Percentiles rank a stretch among this genome's conserved stretches.
Evolutionary conservation across 2,113 vertebrate genomes (phyloP).

Genomic region (Hassar affinis): DNA sequence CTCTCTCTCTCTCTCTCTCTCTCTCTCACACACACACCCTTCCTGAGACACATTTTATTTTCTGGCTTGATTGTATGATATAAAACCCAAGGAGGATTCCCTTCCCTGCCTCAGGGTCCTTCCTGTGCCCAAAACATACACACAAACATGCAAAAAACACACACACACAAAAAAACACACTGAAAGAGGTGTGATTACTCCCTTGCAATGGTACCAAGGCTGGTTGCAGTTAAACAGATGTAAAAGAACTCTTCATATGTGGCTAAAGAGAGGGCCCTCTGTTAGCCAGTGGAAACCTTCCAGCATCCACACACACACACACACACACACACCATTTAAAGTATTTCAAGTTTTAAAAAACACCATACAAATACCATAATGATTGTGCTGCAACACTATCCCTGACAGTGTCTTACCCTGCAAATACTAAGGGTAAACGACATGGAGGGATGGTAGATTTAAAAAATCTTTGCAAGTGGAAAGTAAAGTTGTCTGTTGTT

Average conservation of each 20-base stretch:
- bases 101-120: background rate
- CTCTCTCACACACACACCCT: background rate
- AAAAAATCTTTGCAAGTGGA: no score
- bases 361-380: background rate
- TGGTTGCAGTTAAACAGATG: slow-evolving; percentile 51
- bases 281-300: slow-evolving; percentile 45
- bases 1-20: background rate
- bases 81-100: background rate
- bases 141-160: slow-evolving; percentile 4
- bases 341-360: no score
- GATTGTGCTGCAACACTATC: background rate
- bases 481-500: background rate
- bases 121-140: background rate
- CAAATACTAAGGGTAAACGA: background rate
- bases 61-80: background rate
- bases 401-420: background rate
- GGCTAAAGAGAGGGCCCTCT: slow-evolving; percentile 59
- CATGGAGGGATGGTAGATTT: background rate
- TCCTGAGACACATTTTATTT: background rate
- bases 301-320: slow-evolving; percentile 21
- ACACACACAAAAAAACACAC: background rate
- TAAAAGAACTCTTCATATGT: slow-evolving; percentile 55
- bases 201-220: slow-evolving; percentile 59
- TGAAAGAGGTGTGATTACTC: slow-evolving; percentile 39
- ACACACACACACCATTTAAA: no score